phyloP scores from a whole-genome alignment of 2,797 vertebrate species.

The Heteromormyrus szaboi region DNA sequence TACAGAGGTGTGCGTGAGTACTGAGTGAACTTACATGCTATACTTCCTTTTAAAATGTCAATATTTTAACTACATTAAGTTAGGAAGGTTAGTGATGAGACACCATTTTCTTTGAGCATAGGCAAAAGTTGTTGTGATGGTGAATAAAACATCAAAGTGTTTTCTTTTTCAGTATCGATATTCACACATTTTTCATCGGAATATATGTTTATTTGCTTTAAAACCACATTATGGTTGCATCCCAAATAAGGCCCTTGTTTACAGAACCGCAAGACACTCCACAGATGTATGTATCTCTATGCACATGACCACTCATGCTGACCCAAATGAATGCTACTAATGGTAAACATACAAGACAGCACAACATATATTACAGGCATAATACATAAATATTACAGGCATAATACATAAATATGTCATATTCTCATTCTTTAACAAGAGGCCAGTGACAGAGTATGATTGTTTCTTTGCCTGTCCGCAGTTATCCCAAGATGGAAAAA shows the following conservation, averaged over 20 bases:
- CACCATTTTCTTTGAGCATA: background rate
- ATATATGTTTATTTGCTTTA: conserved; percentile 14
- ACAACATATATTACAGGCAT: conserved; percentile 19
- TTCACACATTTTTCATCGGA: background rate
- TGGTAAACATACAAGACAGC: background rate
- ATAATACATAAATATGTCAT: conserved; percentile 45
- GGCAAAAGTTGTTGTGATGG: background rate
- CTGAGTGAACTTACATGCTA: background rate
- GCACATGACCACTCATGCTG: background rate
- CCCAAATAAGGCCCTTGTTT: background rate
- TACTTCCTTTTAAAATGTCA: background rate
- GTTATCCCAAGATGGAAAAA: background rate
- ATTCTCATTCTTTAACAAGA: conserved; percentile 26
- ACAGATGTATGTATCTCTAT: background rate
- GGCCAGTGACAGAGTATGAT: background rate
- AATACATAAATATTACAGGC: conserved; percentile 36
- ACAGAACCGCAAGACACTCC: background rate
- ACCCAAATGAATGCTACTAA: background rate
- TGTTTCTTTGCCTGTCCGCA: background rate
- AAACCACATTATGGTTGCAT: background rate
- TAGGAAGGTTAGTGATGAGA: background rate
- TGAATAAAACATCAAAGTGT: background rate
- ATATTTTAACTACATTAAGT: background rate
- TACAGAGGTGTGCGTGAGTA: background rate
- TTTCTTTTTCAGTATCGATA: background rate